Conservation (phyloP, 1,140 invertebrate genomes). For the Arctopsyche grandis region DNA sequence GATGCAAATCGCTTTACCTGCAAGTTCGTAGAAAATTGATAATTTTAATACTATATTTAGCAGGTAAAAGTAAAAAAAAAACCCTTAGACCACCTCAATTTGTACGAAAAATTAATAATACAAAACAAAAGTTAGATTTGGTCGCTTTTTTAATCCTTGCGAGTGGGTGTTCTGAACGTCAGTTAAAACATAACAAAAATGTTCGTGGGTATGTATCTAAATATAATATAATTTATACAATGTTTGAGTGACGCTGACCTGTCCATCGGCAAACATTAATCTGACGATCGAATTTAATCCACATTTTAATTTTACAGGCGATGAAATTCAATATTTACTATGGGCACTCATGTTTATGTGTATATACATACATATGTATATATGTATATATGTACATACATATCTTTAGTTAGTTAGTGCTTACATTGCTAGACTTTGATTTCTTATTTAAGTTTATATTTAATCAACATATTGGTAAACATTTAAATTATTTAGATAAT, state of each 20-base stretch:
- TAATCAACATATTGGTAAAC: no score
- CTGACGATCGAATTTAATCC: conserved; percentile 16
- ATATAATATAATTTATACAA: neutral
- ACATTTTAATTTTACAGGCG: conserved; percentile 26
- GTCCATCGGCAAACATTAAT: conserved; percentile 8
- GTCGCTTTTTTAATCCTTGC: neutral
- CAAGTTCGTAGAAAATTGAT: no score
- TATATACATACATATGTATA: neutral
- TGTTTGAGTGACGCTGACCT: conserved; percentile 13
- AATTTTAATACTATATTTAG: no score
- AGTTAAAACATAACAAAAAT: conserved; percentile 15
- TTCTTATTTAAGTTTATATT: no score
- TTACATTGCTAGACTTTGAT: no score
- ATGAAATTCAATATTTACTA: conserved; percentile 20
- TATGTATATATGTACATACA: neutral
- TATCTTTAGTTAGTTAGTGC: neutral
- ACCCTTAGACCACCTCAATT: no score
- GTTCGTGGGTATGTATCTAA: neutral
- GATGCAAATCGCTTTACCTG: no score
- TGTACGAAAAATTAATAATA: no score
- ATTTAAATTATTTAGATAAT: no score
- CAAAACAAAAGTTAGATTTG: neutral
- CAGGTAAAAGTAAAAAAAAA: no score
- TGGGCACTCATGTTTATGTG: neutral
- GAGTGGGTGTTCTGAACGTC: conserved; percentile 7